Evolutionary conservation across 2,797 vertebrate species (phyloP).

Genomic region (Poecilia gillii): DNA sequence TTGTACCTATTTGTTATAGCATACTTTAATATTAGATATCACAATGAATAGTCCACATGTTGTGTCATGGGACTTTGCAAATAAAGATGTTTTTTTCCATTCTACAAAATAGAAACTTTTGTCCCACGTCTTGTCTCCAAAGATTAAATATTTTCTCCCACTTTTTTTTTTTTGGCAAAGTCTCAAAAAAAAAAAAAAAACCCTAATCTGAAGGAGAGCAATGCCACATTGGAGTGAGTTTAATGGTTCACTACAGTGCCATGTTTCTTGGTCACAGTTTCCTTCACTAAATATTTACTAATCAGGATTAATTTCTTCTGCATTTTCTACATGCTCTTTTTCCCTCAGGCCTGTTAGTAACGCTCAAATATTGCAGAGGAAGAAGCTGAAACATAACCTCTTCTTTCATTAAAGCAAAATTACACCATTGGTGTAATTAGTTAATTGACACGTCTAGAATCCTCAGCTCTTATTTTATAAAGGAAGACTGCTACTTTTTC

Average conservation of each 20-base stretch:
- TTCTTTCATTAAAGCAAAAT: slow-evolving; percentile 15
- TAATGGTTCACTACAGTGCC: neutral
- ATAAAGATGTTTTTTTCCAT: neutral
- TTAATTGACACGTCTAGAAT: slow-evolving; percentile 3
- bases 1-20: neutral
- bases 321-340: neutral
- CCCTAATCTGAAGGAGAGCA: neutral
- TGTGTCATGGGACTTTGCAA: neutral
- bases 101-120: neutral
- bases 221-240: neutral
- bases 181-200: neutral
- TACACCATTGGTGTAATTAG: slow-evolving; percentile 3
- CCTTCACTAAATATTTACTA: neutral
- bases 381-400: neutral
- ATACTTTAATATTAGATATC: neutral
- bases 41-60: neutral
- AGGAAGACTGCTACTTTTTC: slow-evolving; percentile 13
- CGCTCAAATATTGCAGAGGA: neutral
- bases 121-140: neutral
- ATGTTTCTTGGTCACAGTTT: neutral
- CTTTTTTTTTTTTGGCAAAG: neutral
- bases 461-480: slow-evolving; percentile 7
- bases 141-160: neutral
- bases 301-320: neutral
- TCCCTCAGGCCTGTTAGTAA: neutral